Evolutionary conservation across 2,797 vertebrate genomes (phyloP).

Genomic region (Botia almorhae): DNA sequence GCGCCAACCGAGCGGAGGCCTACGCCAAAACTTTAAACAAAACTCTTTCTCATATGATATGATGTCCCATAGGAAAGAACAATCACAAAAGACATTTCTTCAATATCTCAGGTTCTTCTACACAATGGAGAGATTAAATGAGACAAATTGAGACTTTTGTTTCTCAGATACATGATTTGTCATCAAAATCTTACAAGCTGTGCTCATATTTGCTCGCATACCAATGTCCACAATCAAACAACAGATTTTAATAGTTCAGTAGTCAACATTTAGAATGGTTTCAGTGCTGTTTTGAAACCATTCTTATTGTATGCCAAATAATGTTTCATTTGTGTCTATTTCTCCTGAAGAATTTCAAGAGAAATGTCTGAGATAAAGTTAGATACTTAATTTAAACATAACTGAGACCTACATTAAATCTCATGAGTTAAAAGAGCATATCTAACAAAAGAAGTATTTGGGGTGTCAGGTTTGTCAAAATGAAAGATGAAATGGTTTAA

Average conservation of each 20-base stretch:
- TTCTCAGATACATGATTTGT: too few species aligned
- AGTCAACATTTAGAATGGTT: too few species aligned
- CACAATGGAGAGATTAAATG: not conserved
- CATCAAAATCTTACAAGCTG: not conserved
- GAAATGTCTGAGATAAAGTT: not conserved
- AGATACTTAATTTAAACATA: not conserved
- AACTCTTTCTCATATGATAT: slow-evolving; percentile 11
- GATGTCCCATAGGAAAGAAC: not conserved
- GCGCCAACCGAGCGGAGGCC: slow-evolving; percentile 27
- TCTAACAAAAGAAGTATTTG: too few species aligned
- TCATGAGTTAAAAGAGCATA: too few species aligned
- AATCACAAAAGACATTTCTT: not conserved
- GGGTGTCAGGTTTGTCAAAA: not conserved
- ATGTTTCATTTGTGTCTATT: not conserved
- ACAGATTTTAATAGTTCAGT: too few species aligned
- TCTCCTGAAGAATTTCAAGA: not conserved
- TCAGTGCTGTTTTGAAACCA: not conserved
- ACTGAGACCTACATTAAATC: not conserved
- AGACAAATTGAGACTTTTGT: too few species aligned
- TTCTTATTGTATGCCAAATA: not conserved
- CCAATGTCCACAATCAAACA: too few species aligned
- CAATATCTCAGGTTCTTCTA: not conserved
- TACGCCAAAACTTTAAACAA: slow-evolving; percentile 11
- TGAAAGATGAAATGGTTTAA: not conserved
- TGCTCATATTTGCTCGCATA: not conserved